phyloP scores from a whole-genome alignment of 2,113 vertebrate species.

The Hippoglossus stenolepis region DNA sequence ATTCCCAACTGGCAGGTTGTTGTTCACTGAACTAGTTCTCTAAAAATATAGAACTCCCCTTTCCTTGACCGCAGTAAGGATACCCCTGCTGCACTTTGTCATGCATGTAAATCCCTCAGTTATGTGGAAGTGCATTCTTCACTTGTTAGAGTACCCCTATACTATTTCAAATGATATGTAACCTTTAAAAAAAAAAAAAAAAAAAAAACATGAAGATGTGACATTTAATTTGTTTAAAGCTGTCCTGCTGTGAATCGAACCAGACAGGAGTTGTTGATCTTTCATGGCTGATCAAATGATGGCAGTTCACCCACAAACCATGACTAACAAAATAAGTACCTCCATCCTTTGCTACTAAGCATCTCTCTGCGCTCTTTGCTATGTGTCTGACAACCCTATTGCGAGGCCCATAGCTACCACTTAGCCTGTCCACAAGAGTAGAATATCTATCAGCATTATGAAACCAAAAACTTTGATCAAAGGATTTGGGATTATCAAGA shows the following conservation, averaged over 20 bases:
- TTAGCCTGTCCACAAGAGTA: slow-evolving; percentile 62
- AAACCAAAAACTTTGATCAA: slow-evolving; percentile 73
- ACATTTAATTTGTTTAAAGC: slow-evolving; percentile 9
- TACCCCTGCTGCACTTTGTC: not conserved
- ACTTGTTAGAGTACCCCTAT: not conserved
- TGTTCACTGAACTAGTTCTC: too few species aligned
- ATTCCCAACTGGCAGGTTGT: too few species aligned
- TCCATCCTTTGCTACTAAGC: slow-evolving; percentile 25
- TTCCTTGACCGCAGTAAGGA: not conserved
- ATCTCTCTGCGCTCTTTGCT: slow-evolving; percentile 31
- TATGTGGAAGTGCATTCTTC: not conserved
- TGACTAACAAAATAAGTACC: slow-evolving; percentile 18
- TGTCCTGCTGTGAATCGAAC: not conserved
- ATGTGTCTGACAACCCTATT: slow-evolving; percentile 37
- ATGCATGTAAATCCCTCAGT: not conserved
- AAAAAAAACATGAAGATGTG: not conserved
- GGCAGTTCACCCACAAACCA: slow-evolving; percentile 5
- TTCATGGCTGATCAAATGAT: slow-evolving; percentile 7
- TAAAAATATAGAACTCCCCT: too few species aligned
- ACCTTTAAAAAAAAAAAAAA: too few species aligned
- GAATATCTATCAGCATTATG: slow-evolving; percentile 70
- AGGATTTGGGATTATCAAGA: slow-evolving; percentile 77
- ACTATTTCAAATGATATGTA: too few species aligned
- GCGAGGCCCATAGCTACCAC: slow-evolving; percentile 50
- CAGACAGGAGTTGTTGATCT: slow-evolving; percentile 12